Evolutionary conservation across 2,797 vertebrate species (phyloP), one percentile per base, ranked within the genome.

Genomic region (Spatula versicolor): DNA sequence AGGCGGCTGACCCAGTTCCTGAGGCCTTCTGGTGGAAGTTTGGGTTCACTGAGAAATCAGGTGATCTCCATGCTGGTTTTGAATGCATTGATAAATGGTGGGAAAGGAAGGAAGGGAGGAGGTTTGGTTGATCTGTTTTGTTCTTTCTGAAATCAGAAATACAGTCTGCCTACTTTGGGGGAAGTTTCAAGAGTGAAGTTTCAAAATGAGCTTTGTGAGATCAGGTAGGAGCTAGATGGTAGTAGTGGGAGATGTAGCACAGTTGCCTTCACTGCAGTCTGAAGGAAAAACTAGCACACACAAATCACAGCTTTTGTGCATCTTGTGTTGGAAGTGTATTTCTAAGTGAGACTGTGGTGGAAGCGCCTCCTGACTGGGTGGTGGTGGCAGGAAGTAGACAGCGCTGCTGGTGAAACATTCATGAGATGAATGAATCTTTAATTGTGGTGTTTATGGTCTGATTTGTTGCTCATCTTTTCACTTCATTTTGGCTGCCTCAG

Each of bases 341-440:
- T 92, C 41, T 39, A 55, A 83, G 15, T 41, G 33, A 78, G 50
- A 30, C 6, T 41, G n/a, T 73, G 72, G 81, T 56, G 39, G 45
- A 86, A 71, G 52, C 84, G 71, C 55, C 50, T 71, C 8, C 21
- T 35, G 52, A 30, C 30, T 81, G n/a, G 21, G 43, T 59, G 60
- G 71, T 30, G 54, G 59, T 79, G 92, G 84, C 60, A 58, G 54
- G 68, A 56, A 87, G n/a, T 2, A 55, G 26, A 37, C 23, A 37
- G 9, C 13, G 7, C 58, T 43, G 55, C 26, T 33, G 45, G 43
- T 90, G 67, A 89, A 96, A 93, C 55, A 93, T 93, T 90, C 69
- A 93, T 76, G 77, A 91, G 76, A 63, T n/a, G 9, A 83, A 91
- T 75, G 43, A 72, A 88, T 83, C n/a, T 91, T 91, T 94, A 68